Evolutionary conservation across 2,113 vertebrate genomes (phyloP).

Genomic region (Rutilus rutilus): DNA sequence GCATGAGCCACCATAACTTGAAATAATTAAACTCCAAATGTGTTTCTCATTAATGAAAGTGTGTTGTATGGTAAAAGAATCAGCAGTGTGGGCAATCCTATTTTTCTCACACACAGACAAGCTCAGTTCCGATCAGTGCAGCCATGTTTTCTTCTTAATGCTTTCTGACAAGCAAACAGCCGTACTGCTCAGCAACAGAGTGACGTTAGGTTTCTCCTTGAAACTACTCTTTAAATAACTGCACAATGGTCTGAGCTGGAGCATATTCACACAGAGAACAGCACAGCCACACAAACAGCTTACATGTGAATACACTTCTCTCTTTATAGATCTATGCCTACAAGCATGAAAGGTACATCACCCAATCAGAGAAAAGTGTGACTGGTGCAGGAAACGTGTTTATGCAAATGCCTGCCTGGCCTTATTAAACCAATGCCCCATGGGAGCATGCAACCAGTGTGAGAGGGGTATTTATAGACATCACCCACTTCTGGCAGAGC

Average conservation of each 20-base stretch:
- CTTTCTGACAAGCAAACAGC: constrained; percentile 44
- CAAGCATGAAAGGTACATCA: constrained; percentile 28
- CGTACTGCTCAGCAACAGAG: constrained; percentile 25
- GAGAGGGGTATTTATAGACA: constrained; percentile 53
- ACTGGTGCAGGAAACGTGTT: constrained; percentile 35
- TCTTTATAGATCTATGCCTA: constrained; percentile 65
- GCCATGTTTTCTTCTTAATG: constrained; percentile 21
- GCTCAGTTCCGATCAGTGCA: not conserved
- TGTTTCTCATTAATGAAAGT: not conserved
- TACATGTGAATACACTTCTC: constrained; percentile 23
- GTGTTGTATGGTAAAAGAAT: not conserved
- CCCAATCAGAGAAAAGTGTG: constrained; percentile 54
- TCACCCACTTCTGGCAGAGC: constrained; percentile 52
- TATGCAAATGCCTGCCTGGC: constrained; percentile 52
- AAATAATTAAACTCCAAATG: not conserved
- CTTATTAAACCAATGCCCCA: constrained; percentile 50
- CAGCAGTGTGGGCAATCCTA: too few relatives aligned
- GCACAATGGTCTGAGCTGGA: constrained; percentile 4
- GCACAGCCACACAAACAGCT: constrained; percentile 57
- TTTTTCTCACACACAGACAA: constrained; percentile 1
- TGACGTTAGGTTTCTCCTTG: constrained; percentile 41
- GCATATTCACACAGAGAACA: constrained; percentile 40
- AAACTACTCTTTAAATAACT: constrained; percentile 48
- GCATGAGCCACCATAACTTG: too few relatives aligned
- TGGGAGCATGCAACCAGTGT: constrained; percentile 37